Evolutionary conservation across 2,888 invertebrate genomes (phyloP), one percentile per base, ranked within the genome.

Genomic region (Drosophila paramelanica): DNA sequence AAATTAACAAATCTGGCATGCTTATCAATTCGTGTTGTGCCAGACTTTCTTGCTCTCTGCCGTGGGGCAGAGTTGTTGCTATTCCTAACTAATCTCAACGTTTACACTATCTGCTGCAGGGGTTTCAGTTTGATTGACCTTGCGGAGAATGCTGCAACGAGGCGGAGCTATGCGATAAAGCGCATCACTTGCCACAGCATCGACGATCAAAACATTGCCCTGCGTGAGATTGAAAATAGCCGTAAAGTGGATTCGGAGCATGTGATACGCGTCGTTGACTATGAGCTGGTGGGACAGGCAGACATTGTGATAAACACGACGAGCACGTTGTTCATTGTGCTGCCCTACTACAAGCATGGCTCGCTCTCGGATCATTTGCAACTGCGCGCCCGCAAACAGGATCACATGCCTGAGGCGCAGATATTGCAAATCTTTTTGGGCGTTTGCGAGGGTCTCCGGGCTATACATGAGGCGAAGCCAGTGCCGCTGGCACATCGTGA

Each of bases 41-140:
- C 17, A n/a, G 8, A 27, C 17, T 31, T 23, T 1, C 4, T 13
- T 20, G 1, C 1, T 11, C n/a, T 5, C 39, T 13, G n/a, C 3
- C 5, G 27, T 6, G 11, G 14, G 1, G 4, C 41, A 50, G n/a
- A 59, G n/a, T 27, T 11, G 41, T 36, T 23, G 17, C 45, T 47
- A 56, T 47, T 47, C 17, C 38, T 74, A 73, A 77, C 71, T 88
- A 39, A 72, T 74, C 67, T 41, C 47, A 45, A 20, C 33, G 10
- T 25, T 11, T 39, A 36, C 25, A 56, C 43, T 65, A 41, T 69
- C 68, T 62, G 25, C 20, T 46, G 5, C 33, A 97, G 97, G 8
- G 97, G 97, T 10, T 97, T 97, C 90, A 97, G 97, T 88, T 94
- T 95, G 50, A 96, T 97, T 53, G 95, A 96, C 87, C 93, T 97